Base-by-base conservation (phyloP, 2,113 vertebrate genomes). In the Grallaria varia region DNA sequence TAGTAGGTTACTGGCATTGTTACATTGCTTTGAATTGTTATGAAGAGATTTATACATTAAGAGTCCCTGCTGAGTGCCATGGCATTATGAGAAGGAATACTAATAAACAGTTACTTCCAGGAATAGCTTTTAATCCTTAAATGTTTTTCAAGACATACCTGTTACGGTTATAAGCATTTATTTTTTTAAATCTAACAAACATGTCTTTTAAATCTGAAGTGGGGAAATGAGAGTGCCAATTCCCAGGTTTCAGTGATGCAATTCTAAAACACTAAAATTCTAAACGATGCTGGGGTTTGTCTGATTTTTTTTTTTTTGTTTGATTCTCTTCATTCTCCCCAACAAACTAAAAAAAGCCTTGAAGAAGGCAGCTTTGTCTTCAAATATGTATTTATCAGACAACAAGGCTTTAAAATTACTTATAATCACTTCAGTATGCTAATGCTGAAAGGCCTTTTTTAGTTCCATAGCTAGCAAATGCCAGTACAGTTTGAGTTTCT, bases 61-160 rank as follows among this genome's bases (percentile, higher is more conserved):
- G 53, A 80, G 28, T 69, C 42, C 82, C 35, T 90, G 76, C 84
- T 12, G 64, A 90, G 47, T 64, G 60, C n/a, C 27, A 2, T 52
- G 52, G 80, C 1, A 1, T 68, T 77, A 37, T 49, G 68, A 69
- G 60, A 68, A 75, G 67, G 77, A 93, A 91, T 89, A 59, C 84
- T 89, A 81, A 94, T 93, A 64, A 88, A 71, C 69, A 64, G 33
- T 75, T 92, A 78, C 60, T 95, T 88, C 72, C 56, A 90, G 72
- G 88, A 95, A 81, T 64, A 92, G 40, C 31, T 88, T 15, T 63
- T 84, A 95, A 88, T 86, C 47, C 75, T 69, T 60, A 58, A 50
- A 25, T 77, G 45, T 73, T 89, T 94, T 92, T 84, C 12, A 74
- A 69, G 42, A 45, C 22, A 13, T 56, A 62, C 66, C 20, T 85